Percentiles rank a stretch among this genome's conserved stretches.
Evolutionary conservation across 2,888 invertebrate genomes (phyloP).

Genomic region (Malacosoma neustria): DNA sequence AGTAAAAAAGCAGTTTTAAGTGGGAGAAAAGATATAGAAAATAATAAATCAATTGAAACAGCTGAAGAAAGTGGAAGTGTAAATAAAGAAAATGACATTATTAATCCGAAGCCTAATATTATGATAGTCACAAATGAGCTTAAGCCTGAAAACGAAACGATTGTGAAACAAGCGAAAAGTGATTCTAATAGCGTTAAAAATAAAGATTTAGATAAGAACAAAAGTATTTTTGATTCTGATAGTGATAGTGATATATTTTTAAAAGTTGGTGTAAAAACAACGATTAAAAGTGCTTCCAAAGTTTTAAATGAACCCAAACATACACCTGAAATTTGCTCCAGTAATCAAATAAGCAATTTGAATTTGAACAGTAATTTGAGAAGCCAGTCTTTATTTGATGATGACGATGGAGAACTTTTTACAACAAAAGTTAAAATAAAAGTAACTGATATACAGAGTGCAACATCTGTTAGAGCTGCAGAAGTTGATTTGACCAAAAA

Average conservation of each 20-base stretch:
- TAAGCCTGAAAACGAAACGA: too few relatives aligned
- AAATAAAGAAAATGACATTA: too few relatives aligned
- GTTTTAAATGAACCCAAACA: conserved; percentile 3
- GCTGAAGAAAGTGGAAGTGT: too few relatives aligned
- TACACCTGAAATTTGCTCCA: too few relatives aligned
- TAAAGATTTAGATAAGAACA: too few relatives aligned
- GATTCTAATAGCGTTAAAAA: too few relatives aligned
- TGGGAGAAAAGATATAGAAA: conserved; percentile 10
- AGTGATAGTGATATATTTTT: conserved; percentile 38
- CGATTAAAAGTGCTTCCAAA: background rate
- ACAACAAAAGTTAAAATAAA: conserved; percentile 9
- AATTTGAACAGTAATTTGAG: conserved; percentile 7
- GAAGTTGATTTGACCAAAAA: too few relatives aligned
- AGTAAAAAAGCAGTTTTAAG: background rate
- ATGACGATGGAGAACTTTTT: conserved; percentile 34
- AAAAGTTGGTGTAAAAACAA: background rate
- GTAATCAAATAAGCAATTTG: conserved; percentile 1
- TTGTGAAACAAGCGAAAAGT: too few relatives aligned
- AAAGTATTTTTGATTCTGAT: conserved; percentile 35
- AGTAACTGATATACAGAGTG: background rate
- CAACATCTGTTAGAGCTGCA: too few relatives aligned
- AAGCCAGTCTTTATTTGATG: conserved; percentile 38
- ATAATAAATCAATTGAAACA: conserved; percentile 12
- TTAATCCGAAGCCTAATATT: too few relatives aligned
- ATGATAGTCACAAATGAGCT: too few relatives aligned